Conservation (phyloP, 2,888 invertebrate genomes). For the Spialia ferax region DNA sequence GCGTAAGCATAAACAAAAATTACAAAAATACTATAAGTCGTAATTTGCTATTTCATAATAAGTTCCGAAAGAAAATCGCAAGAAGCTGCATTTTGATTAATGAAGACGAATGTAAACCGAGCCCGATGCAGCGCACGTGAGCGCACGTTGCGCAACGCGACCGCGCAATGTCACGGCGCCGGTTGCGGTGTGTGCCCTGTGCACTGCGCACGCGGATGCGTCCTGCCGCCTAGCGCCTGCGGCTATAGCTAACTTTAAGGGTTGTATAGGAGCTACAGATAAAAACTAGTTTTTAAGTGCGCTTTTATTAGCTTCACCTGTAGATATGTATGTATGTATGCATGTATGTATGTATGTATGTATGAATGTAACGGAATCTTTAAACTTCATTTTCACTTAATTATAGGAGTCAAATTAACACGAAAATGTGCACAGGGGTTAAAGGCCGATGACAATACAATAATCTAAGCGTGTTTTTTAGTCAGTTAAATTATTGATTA, state of each 20-base stretch:
- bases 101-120: conserved; percentile 36
- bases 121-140: conserved; percentile 59
- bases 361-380: too few species aligned
- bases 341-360: too few species aligned
- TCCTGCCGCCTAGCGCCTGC: conserved; percentile 17
- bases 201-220: conserved; percentile 54
- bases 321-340: too few species aligned
- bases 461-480: too few species aligned
- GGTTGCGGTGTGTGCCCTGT: background rate
- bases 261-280: too few species aligned
- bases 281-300: too few species aligned
- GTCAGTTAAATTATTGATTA: too few species aligned
- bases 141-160: conserved; percentile 63
- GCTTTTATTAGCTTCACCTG: too few species aligned
- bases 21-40: background rate
- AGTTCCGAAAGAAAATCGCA: conserved; percentile 15
- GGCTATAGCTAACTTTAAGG: background rate
- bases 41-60: conserved; percentile 18
- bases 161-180: conserved; percentile 63
- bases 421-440: too few species aligned
- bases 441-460: too few species aligned
- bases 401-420: too few species aligned
- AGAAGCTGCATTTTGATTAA: conserved; percentile 21
- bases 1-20: background rate
- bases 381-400: too few species aligned